phyloP scores from a whole-genome alignment of 2,888 invertebrate species.

The Bellardia pandia region DNA sequence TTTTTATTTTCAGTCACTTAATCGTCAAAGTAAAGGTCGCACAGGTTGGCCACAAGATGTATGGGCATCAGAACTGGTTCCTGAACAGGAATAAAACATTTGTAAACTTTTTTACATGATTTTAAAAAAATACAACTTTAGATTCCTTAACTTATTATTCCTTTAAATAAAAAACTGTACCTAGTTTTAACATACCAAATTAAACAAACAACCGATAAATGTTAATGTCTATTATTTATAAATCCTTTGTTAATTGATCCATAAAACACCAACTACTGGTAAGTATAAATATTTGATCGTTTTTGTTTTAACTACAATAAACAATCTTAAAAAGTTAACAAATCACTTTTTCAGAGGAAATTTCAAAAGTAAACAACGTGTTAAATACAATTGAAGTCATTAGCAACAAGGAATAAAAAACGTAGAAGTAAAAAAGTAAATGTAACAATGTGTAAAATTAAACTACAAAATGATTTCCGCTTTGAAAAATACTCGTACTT shows the following conservation, averaged over 20 bases:
- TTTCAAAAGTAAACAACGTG: constrained; percentile 55
- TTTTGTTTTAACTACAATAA: constrained; percentile 29
- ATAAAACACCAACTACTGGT: constrained; percentile 51
- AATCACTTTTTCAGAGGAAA: constrained; percentile 46
- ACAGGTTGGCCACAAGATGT: constrained; percentile 99
- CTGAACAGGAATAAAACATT: constrained; percentile 86
- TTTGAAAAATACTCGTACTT: background rate
- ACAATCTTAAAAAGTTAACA: constrained; percentile 57
- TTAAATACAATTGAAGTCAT: constrained; percentile 44
- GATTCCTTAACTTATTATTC: constrained; percentile 70
- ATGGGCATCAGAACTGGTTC: constrained; percentile 92
- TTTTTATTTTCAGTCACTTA: constrained; percentile 78
- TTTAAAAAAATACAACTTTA: constrained; percentile 30
- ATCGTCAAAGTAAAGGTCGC: constrained; percentile 88
- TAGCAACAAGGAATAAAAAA: constrained; percentile 33
- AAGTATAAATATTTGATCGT: constrained; percentile 64
- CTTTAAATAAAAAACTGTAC: constrained; percentile 45
- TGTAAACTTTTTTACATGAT: constrained; percentile 18
- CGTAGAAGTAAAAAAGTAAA: constrained; percentile 14
- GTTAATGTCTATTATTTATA: constrained; percentile 52
- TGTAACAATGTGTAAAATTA: background rate
- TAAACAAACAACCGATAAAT: constrained; percentile 50
- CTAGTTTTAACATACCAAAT: constrained; percentile 46
- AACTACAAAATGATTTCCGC: background rate
- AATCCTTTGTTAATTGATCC: constrained; percentile 68